Evolutionary conservation across 2,113 vertebrate species (phyloP).

Genomic region (Corythoichthys intestinalis): DNA sequence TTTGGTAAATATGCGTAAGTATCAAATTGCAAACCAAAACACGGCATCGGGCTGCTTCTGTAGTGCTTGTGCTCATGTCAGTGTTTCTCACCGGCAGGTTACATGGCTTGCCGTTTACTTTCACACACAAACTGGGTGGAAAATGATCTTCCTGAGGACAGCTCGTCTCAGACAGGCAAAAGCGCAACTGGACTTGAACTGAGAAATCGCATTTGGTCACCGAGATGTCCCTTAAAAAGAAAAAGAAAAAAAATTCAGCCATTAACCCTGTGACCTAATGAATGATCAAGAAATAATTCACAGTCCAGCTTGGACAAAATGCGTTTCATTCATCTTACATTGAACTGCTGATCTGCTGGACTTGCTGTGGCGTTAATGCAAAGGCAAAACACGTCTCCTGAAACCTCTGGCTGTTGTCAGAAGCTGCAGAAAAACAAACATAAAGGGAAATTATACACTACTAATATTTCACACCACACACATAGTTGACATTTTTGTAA

Average conservation of each 20-base stretch:
- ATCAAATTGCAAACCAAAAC: background rate
- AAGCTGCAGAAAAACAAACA: constrained; percentile 72
- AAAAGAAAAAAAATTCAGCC: constrained; percentile 30
- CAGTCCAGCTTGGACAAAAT: background rate
- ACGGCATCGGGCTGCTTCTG: background rate
- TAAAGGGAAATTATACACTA: background rate
- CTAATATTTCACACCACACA: background rate
- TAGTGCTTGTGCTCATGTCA: background rate
- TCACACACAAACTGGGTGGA: constrained; percentile 95
- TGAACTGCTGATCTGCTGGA: constrained; percentile 98
- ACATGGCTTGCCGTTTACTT: constrained; percentile 98
- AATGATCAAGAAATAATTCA: constrained; percentile 13
- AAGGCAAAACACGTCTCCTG: constrained; percentile 98
- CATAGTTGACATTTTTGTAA: background rate
- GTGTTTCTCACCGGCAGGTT: constrained; percentile 84
- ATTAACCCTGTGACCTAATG: background rate
- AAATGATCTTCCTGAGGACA: constrained; percentile 99
- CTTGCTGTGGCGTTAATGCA: constrained; percentile 95
- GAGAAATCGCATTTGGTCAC: constrained; percentile 99
- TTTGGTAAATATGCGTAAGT: background rate
- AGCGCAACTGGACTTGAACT: constrained; percentile 98
- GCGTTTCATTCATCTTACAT: constrained; percentile 80
- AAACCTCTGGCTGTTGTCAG: constrained; percentile 96
- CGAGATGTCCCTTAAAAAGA: constrained; percentile 89
- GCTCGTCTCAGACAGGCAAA: constrained; percentile 99